phyloP scores from a whole-genome alignment of 2,888 invertebrate genomes.

The Erebia palarica region DNA sequence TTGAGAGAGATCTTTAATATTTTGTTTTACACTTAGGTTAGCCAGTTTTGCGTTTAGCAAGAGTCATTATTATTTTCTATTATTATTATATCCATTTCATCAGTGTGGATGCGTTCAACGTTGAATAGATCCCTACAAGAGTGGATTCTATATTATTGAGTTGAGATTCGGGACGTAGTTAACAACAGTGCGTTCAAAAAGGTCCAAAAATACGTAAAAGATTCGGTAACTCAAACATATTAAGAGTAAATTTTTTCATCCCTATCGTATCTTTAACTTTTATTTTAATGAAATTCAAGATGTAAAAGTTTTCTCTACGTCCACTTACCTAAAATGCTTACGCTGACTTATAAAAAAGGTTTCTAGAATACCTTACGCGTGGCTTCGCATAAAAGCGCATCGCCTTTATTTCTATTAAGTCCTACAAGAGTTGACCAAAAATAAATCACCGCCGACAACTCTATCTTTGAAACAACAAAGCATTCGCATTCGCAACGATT shows the following conservation, averaged over 20 bases:
- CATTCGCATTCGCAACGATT: constrained; percentile 77
- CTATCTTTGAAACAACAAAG: constrained; percentile 77
- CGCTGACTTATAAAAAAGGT: not conserved
- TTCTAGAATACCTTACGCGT: constrained; percentile 27
- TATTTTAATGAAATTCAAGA: not conserved
- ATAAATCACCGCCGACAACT: constrained; percentile 79
- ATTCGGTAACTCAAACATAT: not conserved
- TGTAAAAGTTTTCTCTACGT: not conserved
- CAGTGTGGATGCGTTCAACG: no score
- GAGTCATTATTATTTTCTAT: no score
- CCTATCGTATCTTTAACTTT: not conserved
- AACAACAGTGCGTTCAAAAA: no score
- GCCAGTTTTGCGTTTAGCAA: no score
- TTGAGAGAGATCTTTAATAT: no score
- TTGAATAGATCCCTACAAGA: no score
- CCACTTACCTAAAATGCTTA: not conserved
- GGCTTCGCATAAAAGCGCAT: constrained; percentile 50
- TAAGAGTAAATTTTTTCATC: not conserved
- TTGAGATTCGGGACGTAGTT: no score
- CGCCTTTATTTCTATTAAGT: constrained; percentile 63
- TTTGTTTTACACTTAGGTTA: no score
- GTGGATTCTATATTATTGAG: no score
- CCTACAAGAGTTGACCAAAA: constrained; percentile 73
- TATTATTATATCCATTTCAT: no score
- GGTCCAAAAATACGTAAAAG: not conserved